Percentiles rank a stretch among this genome's conserved stretches.
Evolutionary conservation across 64 coral and sea anemone genomes (phyloP).

Genomic region (Cladopsammia gracilis): DNA sequence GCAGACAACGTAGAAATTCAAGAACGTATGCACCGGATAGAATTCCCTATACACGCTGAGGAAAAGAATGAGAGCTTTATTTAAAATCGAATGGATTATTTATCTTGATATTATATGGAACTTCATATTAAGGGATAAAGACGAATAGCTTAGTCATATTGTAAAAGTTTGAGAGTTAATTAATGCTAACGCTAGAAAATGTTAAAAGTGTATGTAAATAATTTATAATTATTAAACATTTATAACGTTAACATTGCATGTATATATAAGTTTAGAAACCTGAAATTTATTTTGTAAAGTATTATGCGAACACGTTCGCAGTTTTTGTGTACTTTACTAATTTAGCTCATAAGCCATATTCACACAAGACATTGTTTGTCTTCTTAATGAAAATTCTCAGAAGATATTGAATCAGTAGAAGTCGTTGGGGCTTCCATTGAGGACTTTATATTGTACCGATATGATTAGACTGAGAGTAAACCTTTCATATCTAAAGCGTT

Average conservation of each 20-base stretch:
- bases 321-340: neutral
- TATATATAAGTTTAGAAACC: neutral
- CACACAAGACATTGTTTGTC: neutral
- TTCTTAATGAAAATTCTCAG: neutral
- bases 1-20: slow-evolving; percentile 12
- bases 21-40: neutral
- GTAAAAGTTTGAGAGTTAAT: too few species aligned
- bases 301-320: neutral
- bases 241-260: neutral
- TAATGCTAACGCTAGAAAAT: too few species aligned
- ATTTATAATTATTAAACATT: too few species aligned
- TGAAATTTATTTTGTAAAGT: neutral
- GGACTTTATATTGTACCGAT: too few species aligned
- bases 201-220: too few species aligned
- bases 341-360: neutral
- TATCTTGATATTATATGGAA: neutral
- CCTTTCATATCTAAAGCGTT: too few species aligned
- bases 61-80: neutral
- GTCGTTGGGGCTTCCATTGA: too few species aligned
- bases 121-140: too few species aligned
- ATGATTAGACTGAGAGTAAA: too few species aligned
- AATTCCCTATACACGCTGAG: slow-evolving; percentile 15
- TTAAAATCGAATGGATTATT: neutral
- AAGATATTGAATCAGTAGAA: too few species aligned
- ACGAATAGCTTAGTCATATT: too few species aligned